Evolutionary conservation across 2,797 vertebrate genomes (phyloP).

Genomic region (Lacerta viridis): DNA sequence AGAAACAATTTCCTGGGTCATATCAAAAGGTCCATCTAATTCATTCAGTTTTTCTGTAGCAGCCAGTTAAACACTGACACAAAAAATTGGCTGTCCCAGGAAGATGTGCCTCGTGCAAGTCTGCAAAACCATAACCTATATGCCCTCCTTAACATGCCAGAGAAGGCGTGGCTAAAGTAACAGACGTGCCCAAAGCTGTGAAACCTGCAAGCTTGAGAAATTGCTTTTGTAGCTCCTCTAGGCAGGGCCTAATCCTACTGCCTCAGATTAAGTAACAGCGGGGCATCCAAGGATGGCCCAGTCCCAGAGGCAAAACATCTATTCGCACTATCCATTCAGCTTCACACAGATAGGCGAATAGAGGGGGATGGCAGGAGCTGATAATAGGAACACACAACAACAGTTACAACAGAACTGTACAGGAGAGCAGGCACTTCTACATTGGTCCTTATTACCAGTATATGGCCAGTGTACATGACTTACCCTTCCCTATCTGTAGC

Average conservation of each 20-base stretch:
- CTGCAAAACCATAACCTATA: background rate
- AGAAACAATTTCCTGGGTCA: background rate
- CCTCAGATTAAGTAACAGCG: background rate
- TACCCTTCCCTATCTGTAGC: background rate
- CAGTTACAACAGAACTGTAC: background rate
- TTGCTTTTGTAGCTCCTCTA: constrained; percentile 11
- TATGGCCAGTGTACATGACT: no score
- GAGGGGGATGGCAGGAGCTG: background rate
- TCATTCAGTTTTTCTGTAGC: background rate
- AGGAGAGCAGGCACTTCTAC: background rate
- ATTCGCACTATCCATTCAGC: background rate
- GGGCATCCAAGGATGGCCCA: background rate
- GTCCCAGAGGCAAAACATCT: background rate
- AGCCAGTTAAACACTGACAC: background rate
- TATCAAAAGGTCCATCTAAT: background rate
- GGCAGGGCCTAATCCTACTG: constrained; percentile 1
- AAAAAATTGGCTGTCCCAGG: background rate
- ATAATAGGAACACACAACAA: background rate
- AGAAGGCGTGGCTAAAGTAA: constrained; percentile 25
- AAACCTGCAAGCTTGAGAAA: constrained; percentile 23
- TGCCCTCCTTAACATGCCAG: constrained; percentile 13
- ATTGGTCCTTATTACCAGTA: no score
- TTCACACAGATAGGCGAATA: background rate
- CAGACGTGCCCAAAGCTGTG: constrained; percentile 12
- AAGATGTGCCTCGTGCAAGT: background rate